A percentile compares a stretch with the other conserved stretches of the same genome.
Evolutionary conservation across 2,888 invertebrate species (phyloP).

Genomic region (Lasioglossum zephyrum): DNA sequence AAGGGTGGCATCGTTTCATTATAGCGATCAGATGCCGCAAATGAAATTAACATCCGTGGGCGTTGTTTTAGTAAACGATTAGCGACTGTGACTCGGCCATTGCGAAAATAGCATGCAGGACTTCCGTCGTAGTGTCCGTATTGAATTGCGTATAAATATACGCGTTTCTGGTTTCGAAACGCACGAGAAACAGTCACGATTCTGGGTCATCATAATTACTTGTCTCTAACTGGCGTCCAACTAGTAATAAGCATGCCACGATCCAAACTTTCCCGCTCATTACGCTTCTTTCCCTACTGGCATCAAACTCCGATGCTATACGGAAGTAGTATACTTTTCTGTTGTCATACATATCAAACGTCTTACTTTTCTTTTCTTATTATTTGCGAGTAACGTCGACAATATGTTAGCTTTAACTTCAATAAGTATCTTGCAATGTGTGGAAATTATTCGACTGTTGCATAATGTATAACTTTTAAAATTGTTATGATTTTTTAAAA

Average conservation of each 20-base stretch:
- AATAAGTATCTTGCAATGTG: neutral
- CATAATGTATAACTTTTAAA: neutral
- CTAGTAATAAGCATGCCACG: neutral
- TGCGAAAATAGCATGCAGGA: neutral
- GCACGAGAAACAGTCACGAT: neutral
- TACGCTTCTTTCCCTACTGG: neutral
- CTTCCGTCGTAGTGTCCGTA: neutral
- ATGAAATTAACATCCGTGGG: neutral
- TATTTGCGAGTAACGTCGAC: neutral
- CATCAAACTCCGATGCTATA: neutral
- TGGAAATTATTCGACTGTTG: neutral
- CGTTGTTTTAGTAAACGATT: neutral
- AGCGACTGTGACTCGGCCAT: neutral
- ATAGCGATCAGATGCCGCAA: neutral
- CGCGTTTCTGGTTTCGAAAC: conserved; percentile 18
- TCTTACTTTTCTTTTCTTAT: neutral
- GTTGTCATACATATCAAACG: neutral
- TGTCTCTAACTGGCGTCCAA: conserved; percentile 4
- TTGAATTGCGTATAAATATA: conserved; percentile 18
- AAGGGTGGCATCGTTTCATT: neutral
- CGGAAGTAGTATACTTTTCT: neutral
- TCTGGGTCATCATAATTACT: conserved; percentile 32
- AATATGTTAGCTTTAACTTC: neutral
- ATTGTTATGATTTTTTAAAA: neutral
- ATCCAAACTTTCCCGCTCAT: neutral